Evolutionary conservation across 2,797 vertebrate species (phyloP).

Genomic region (Bovichtus variegatus): DNA sequence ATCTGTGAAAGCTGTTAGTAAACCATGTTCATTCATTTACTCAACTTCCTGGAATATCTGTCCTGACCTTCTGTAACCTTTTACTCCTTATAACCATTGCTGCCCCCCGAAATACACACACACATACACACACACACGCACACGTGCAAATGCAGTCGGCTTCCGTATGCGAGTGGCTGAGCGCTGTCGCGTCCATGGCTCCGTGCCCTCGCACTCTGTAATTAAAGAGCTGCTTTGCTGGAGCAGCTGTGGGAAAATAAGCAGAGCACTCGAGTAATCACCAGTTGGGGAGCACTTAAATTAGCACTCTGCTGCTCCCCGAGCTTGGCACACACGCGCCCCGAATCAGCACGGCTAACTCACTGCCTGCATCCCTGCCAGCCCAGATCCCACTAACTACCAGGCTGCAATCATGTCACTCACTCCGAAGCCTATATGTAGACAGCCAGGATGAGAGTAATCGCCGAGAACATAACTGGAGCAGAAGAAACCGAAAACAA

Average conservation of each 20-base stretch:
- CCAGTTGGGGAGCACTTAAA: slow-evolving; percentile 87
- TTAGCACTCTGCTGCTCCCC: slow-evolving; percentile 81
- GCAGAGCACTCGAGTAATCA: slow-evolving; percentile 84
- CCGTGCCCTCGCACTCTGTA: slow-evolving; percentile 76
- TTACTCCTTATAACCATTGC: slow-evolving; percentile 44
- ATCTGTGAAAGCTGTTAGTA: slow-evolving; percentile 34
- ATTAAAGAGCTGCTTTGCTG: slow-evolving; percentile 86
- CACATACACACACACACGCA: neutral
- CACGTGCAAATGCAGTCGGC: slow-evolving; percentile 28
- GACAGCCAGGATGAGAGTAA: slow-evolving; percentile 40
- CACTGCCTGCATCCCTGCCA: slow-evolving; percentile 61
- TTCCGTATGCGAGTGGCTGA: slow-evolving; percentile 44
- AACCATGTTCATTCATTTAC: slow-evolving; percentile 46
- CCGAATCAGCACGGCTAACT: slow-evolving; percentile 75
- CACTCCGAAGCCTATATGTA: slow-evolving; percentile 56
- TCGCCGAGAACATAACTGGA: slow-evolving; percentile 23
- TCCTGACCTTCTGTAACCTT: slow-evolving; percentile 61
- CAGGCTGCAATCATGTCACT: slow-evolving; percentile 70
- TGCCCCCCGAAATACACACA: slow-evolving; percentile 18
- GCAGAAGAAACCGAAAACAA: slow-evolving; percentile 34
- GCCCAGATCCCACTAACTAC: slow-evolving; percentile 70
- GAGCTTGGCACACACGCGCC: slow-evolving; percentile 76
- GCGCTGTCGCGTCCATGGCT: slow-evolving; percentile 68
- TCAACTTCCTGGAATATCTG: slow-evolving; percentile 45
- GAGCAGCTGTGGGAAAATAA: slow-evolving; percentile 86